Base-by-base conservation (phyloP, 2,797 vertebrate species). In the Cynodonichthys magdalenae region DNA sequence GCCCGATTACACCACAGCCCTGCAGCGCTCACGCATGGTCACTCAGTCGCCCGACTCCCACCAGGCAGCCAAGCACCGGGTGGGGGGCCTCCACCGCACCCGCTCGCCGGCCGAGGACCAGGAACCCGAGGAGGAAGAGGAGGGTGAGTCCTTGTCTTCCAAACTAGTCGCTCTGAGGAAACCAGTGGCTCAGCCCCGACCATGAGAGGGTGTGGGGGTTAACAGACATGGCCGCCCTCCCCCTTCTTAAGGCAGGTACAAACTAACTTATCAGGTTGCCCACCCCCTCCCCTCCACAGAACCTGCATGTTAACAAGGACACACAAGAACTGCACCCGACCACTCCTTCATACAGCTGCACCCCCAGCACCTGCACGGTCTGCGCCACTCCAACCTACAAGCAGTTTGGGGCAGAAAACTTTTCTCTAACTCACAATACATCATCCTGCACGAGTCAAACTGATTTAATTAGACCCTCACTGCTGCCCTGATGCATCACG, bases 11-110 rank as follows among this genome's bases (percentile, higher is more conserved):
- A 98, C 95, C 42, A 92, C 97, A 45, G 97, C 98, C 15, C 93
- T 99, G 74, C 98, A 99, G 92, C 94, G 97, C 59, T 99, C 98
- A 0, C 94, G 97, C 59, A 97, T 99, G 93, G 93, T 99, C 75
- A 95, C 95, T 15, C 94, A 96, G 64, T 93, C 97, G 4, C 91
- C 95, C 0, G 97, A 99, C 80, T 83, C 93, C 17, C 95, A 92
- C 78, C 89, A 90, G 80, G 76, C 63, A 83, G 77, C 89, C 46
- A 85, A 87, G n/a, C 84, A 83, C 59, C 71, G 83, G 66, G 75
- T 56, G 8, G 76, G 82, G 77, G 91, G 60, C 72, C 82, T 76
- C 71, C 87, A 81, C 89, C 94, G 89, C 92, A 94, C 58, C 58
- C 89, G 93, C 81, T 95, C 94, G 20, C 95, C 93, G 0, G 79